phyloP scores from a whole-genome alignment of 2,797 vertebrate genomes.

The Geotrypetes seraphini region DNA sequence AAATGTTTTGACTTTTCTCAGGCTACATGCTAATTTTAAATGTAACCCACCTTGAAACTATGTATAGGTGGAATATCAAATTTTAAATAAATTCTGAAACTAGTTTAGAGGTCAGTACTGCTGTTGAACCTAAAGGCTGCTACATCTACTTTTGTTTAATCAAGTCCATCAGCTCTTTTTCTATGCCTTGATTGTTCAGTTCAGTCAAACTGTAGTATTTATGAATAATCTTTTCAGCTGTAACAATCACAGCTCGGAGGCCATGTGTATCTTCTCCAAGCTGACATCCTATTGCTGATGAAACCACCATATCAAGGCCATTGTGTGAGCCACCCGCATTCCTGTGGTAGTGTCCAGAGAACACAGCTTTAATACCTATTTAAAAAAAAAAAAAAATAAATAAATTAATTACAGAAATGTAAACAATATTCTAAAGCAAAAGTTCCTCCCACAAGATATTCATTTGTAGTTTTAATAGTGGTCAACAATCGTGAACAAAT shows the following conservation, averaged over 20 bases:
- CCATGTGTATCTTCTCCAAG: constrained; percentile 80
- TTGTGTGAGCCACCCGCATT: constrained; percentile 76
- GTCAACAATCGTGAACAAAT: too few relatives aligned
- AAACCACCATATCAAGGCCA: constrained; percentile 86
- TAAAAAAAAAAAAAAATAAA: too few relatives aligned
- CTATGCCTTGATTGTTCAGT: constrained; percentile 58
- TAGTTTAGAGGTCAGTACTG: too few relatives aligned
- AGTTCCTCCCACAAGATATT: not conserved
- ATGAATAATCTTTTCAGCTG: constrained; percentile 64
- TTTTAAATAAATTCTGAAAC: too few relatives aligned
- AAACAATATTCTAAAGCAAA: not conserved
- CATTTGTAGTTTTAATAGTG: fast-evolving
- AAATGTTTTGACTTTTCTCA: too few relatives aligned
- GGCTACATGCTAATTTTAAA: too few relatives aligned
- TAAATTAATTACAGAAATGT: not conserved
- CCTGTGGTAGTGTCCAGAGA: constrained; percentile 88
- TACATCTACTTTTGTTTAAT: constrained; percentile 24
- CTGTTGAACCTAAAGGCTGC: too few relatives aligned
- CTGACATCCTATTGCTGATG: constrained; percentile 91
- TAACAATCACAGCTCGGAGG: constrained; percentile 79
- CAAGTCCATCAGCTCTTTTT: constrained; percentile 63
- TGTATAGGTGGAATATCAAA: too few relatives aligned
- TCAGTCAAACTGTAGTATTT: constrained; percentile 77
- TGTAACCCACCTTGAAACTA: too few relatives aligned
- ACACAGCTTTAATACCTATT: constrained; percentile 81